A percentile compares a stretch with the other conserved stretches of the same genome.
These are phyloP conservation scores for Planiliza haematocheilus DNA, from an alignment of 2,113 vertebrate genomes.

Conservation along the genomic window DNA sequence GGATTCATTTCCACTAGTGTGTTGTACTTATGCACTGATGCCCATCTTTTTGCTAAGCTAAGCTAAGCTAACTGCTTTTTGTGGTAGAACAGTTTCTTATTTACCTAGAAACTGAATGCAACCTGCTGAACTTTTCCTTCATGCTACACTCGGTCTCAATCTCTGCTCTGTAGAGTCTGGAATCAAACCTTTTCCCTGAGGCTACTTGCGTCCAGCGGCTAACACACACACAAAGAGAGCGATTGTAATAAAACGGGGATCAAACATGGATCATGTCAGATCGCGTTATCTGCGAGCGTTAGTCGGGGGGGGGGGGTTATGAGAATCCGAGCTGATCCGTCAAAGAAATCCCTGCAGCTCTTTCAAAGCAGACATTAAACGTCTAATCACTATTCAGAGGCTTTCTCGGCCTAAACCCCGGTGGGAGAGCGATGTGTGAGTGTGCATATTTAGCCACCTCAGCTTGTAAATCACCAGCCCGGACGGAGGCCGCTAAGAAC, in stretches of 20 bases:
- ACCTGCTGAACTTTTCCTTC: too few species aligned
- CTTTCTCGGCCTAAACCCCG: not conserved
- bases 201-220: too few species aligned
- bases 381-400: constrained; percentile 21
- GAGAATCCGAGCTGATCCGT: constrained; percentile 45
- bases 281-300: constrained; percentile 31
- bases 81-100: too few species aligned
- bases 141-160: too few species aligned
- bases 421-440: not conserved
- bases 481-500: constrained; percentile 3
- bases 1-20: too few species aligned
- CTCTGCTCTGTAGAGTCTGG: too few species aligned
- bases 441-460: not conserved
- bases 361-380: constrained; percentile 49
- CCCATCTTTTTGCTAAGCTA: too few species aligned
- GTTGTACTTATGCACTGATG: too few species aligned
- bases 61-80: too few species aligned
- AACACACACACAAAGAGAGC: not conserved
- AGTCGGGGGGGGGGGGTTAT: constrained; percentile 33
- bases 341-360: constrained; percentile 45
- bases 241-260: constrained; percentile 63
- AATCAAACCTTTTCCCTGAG: too few species aligned
- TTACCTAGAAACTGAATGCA: too few species aligned
- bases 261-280: constrained; percentile 47
- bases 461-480: constrained; percentile 13